A percentile compares a stretch with the other conserved stretches of the same genome.
Conservation (phyloP, 2,888 invertebrate genomes). For the Eueremaeus valkanovi region DNA sequence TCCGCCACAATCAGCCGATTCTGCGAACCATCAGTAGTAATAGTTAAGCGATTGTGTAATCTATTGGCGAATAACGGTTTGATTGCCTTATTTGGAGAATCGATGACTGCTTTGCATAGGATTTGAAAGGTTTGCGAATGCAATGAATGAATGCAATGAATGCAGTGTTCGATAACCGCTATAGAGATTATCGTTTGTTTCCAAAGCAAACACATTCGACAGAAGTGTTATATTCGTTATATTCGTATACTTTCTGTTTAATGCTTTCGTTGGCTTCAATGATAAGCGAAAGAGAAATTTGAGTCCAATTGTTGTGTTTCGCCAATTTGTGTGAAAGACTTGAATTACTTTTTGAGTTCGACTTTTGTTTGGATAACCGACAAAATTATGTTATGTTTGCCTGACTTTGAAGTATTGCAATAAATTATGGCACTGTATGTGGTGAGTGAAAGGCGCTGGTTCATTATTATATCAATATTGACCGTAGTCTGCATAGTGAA, state of each 20-base stretch:
- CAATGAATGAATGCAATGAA: not conserved
- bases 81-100: not conserved
- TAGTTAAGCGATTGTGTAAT: not conserved
- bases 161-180: slow-evolving; percentile 5
- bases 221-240: not conserved
- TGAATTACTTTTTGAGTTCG: not conserved
- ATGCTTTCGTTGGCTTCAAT: not conserved
- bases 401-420: no score
- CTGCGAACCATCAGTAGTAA: no score
- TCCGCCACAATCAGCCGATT: not conserved
- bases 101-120: not conserved
- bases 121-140: not conserved
- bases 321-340: not conserved
- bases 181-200: slow-evolving; percentile 31
- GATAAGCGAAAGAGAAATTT: not conserved
- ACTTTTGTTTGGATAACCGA: no score
- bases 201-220: not conserved
- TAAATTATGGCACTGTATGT: not conserved
- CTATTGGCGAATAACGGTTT: not conserved
- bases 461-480: not conserved
- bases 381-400: no score
- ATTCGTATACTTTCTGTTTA: not conserved
- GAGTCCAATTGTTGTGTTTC: not conserved
- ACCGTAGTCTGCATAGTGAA: slow-evolving; percentile 15
- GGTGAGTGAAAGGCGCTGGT: not conserved